Evolutionary conservation across 2,113 vertebrate genomes (phyloP).

Genomic region (Paradisaea rubra): DNA sequence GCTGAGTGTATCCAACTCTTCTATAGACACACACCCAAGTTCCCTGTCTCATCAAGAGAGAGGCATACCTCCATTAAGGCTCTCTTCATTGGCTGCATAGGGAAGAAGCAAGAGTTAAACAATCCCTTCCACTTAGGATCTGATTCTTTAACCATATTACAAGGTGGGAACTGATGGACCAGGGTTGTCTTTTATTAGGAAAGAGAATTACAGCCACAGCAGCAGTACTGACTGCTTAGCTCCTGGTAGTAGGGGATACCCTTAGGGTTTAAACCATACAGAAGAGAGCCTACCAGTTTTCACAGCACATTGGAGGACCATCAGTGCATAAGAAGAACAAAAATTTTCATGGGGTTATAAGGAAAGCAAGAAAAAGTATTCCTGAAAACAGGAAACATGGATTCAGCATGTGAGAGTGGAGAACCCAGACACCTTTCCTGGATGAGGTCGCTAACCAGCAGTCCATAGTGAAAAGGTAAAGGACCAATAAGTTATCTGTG

Average conservation of each 20-base stretch:
- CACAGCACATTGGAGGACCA: accelerated
- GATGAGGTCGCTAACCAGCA: not conserved
- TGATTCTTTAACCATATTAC: not conserved
- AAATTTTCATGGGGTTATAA: not conserved
- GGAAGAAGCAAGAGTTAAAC: not conserved
- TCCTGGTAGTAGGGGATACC: not conserved
- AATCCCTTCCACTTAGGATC: not conserved
- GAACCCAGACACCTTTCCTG: not conserved
- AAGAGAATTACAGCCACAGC: not conserved
- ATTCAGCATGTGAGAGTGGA: not conserved
- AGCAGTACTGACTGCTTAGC: not conserved
- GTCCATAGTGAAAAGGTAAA: not conserved
- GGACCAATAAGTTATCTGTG: not conserved
- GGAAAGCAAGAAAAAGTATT: not conserved
- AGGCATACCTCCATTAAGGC: not conserved
- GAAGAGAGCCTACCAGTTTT: not conserved
- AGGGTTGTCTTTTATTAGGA: not conserved
- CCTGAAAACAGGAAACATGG: not conserved
- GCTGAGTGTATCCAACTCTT: not conserved
- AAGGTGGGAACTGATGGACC: not conserved
- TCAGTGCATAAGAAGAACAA: not conserved
- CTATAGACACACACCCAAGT: not conserved
- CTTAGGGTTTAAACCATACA: not conserved
- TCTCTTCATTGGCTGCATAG: not conserved
- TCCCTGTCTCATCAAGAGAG: not conserved